Evolutionary conservation across 2,888 invertebrate genomes (phyloP).

Genomic region (Lycaena phlaeas): DNA sequence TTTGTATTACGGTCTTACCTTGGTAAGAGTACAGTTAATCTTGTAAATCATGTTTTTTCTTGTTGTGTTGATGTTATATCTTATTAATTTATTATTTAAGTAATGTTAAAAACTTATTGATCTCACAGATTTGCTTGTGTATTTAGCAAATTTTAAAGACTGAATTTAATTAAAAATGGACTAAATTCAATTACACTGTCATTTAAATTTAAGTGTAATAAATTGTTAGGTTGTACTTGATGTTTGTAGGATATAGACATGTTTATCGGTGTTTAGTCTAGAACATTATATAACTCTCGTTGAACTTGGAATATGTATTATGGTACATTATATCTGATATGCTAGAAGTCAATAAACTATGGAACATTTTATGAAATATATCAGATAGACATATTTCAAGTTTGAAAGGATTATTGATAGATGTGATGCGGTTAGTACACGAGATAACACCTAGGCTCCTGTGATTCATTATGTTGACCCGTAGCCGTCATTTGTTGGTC

Average conservation of each 20-base stretch:
- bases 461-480: slow-evolving; percentile 65
- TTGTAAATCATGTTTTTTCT: too few species aligned
- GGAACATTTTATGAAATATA: too few species aligned
- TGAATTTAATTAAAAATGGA: slow-evolving; percentile 60
- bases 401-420: not conserved
- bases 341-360: too few species aligned
- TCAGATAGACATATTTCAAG: not conserved
- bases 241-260: slow-evolving; percentile 25
- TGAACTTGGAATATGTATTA: not conserved
- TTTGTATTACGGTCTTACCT: too few species aligned
- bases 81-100: too few species aligned
- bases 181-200: slow-evolving; percentile 65
- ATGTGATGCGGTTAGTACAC: slow-evolving; percentile 31
- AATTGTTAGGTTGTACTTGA: slow-evolving; percentile 34
- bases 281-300: slow-evolving; percentile 7
- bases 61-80: too few species aligned
- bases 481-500: slow-evolving; percentile 57
- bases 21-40: too few species aligned
- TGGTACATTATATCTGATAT: too few species aligned
- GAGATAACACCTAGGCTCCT: slow-evolving; percentile 62
- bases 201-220: slow-evolving; percentile 45
- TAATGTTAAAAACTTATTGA: slow-evolving; percentile 5
- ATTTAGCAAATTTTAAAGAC: slow-evolving; percentile 59
- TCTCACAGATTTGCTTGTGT: slow-evolving; percentile 7
- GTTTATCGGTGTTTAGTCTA: slow-evolving; percentile 40